Evolutionary conservation across 2,797 vertebrate genomes (phyloP), one percentile per base, ranked within the genome.

Genomic region (Argyrosomus regius): DNA sequence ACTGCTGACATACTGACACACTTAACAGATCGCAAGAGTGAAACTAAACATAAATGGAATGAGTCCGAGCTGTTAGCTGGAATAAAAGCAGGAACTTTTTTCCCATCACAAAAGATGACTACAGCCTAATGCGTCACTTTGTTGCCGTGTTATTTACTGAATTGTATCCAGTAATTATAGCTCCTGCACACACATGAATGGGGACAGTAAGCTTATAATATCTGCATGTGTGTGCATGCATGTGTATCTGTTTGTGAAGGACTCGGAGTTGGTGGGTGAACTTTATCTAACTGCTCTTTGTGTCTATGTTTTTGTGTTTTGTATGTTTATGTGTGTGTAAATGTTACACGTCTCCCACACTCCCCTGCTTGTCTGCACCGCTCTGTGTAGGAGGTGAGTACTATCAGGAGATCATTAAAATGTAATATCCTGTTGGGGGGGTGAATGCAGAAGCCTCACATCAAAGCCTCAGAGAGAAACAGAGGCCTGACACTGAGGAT

Each of bases 371-470:
- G 67, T 83, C 65, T 80, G 66, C 61, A 22, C 41, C 0, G 0
- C 46, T 60, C 45, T 8, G 52, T 39, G 56, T 46, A 60, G 72
- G 59, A 78, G 18, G 49, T 46, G 17, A 76, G n/a, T 58, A 52
- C 56, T 66, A 81, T 88, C 78, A 88, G 83, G 76, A 86, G 77
- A 71, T 81, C 80, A 83, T 92, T 89, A 85, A 80, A 88, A 59
- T 41, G 67, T 82, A 83, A 93, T 91, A 89, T 92, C 90, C 87
- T 93, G 83, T 57, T 7, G 4, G 45, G 52, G 65, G 35, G 35
- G 9, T 72, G 66, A 64, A 68, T 12, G 39, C 50, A 28, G 67
- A 77, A 17, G 53, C 20, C 65, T 81, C 72, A 83, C 86, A 87
- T 93, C 83, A 90, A 90, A 93, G 88, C 63, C 28, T 68, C 10